Evolutionary conservation across 1,140 invertebrate species (phyloP), one percentile per base, ranked within the genome.

Genomic region (Philaenus spumarius): DNA sequence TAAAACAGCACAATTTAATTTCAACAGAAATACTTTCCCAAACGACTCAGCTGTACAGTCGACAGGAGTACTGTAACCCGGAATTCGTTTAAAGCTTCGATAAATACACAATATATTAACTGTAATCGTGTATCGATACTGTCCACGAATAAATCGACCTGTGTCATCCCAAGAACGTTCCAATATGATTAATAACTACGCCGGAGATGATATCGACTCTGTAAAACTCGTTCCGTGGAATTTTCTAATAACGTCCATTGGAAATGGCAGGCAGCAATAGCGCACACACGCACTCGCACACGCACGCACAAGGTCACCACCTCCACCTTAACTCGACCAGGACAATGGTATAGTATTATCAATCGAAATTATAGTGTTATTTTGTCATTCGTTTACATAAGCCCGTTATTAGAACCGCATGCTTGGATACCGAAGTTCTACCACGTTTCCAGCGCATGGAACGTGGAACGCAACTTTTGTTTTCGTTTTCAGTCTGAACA

Each of bases 301-400:
- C 30, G 50, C 30, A 34, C 50, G 17, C 50, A 23, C n/a, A 35
- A 39, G 50, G 50, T 53, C 50, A 39, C 50, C 50, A 53, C 50
- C 50, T 53, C 26, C 26, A 30, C 26, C 26, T 30, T 53, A 53
- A 53, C 50, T 53, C 50, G 50, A 19, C 50, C 50, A 20, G 20
- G 30, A 26, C 50, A 53, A 53, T 53, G 50, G 30, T 53, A 53
- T 53, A 26, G 50, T 22, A 53, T 53, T 53, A 53, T 53, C 50
- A 53, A 53, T 53, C 50, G 50, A 53, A 37, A 53, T 53, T 53
- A 53, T 35, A 26, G 50, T 53, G 50, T 53, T 53, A 53, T 37
- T 53, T 53, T 53, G 50, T 53, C 50, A 53, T 37, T 53, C 50
- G 50, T 53, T 53, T 53, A 53, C 50, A 53, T 53, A 53, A 34